Evolutionary conservation across 2,888 invertebrate species (phyloP), one percentile per base, ranked within the genome.

Genomic region (Cantharis flavilabris): DNA sequence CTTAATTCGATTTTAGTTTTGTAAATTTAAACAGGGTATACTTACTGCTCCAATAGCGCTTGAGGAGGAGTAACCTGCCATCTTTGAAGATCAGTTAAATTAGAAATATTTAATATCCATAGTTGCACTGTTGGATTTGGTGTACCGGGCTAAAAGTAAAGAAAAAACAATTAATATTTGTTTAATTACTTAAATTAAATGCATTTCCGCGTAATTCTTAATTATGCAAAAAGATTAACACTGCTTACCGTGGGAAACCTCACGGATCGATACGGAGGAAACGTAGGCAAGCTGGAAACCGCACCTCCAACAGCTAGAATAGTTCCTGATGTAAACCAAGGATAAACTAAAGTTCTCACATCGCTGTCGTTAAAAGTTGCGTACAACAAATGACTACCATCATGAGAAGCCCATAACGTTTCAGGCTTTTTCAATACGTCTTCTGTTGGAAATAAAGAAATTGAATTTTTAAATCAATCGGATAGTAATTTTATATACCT

Each of bases 361-460:
- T 91, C 91, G 75, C 93, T 92, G 89, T 97, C 97, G 90, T 97
- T 96, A 89, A 96, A 97, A 82, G 94, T 93, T 73, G 95, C 96
- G 89, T 93, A 98, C 87, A 97, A 91, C 78, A 98, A 92, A 85
- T 94, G 93, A 62, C 93, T 91, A 71, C 97, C 97, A 87, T 96
- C 95, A 16, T 91, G 90, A 75, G 94, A 96, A 87, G 95, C 93
- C 98, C 98, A 98, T 83, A 96, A 90, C 70, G 97, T 97, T 85
- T 95, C 93, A 76, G 93, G 94, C 81, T 91, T 91, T 82, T 93
- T 93, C 85, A 97, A 91, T 85, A 98, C 94, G 90, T 98, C 97
- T 92, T 98, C 97, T 96, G 91, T 62, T 88, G 87, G 69, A 20
- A 49, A 70, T 2, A 30, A 69, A 30, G 9, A 9, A 26, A 23